phyloP scores from a whole-genome alignment of 2,888 invertebrate genomes.

The Tridacna crocea region DNA sequence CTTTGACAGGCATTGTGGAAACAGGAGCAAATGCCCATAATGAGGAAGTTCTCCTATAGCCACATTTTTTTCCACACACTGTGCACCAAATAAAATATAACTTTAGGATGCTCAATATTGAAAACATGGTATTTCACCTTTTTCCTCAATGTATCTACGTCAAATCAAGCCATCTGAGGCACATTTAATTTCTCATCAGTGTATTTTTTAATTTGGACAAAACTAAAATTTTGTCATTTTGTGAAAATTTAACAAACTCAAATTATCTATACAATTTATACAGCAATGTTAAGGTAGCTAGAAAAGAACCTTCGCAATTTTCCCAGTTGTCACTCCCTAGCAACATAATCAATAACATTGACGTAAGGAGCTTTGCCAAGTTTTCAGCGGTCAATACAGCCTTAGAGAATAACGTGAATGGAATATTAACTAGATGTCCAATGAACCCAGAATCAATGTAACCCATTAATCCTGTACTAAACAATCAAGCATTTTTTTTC shows the following conservation, averaged over 20 bases:
- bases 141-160: too few relatives aligned
- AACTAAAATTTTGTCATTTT: too few relatives aligned
- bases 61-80: background rate
- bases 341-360: slow-evolving; percentile 26
- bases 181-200: too few relatives aligned
- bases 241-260: too few relatives aligned
- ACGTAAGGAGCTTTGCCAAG: slow-evolving; percentile 17
- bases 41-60: background rate
- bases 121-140: too few relatives aligned
- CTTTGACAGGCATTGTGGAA: too few relatives aligned
- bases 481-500: background rate
- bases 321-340: slow-evolving; percentile 22
- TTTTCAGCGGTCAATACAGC: slow-evolving; percentile 23
- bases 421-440: slow-evolving; percentile 21
- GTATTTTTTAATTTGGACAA: too few relatives aligned
- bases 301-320: too few relatives aligned
- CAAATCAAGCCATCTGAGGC: too few relatives aligned
- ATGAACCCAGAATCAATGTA: slow-evolving; percentile 16
- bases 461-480: background rate
- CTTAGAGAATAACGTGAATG: slow-evolving; percentile 16
- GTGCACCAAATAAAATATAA: background rate
- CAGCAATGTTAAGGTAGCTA: too few relatives aligned
- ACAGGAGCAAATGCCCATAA: background rate
- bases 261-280: too few relatives aligned
- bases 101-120: too few relatives aligned